These are phyloP conservation scores for Loris lydekkerianus DNA, from an alignment of 2,797 vertebrate species.

Conservation along the genomic window DNA sequence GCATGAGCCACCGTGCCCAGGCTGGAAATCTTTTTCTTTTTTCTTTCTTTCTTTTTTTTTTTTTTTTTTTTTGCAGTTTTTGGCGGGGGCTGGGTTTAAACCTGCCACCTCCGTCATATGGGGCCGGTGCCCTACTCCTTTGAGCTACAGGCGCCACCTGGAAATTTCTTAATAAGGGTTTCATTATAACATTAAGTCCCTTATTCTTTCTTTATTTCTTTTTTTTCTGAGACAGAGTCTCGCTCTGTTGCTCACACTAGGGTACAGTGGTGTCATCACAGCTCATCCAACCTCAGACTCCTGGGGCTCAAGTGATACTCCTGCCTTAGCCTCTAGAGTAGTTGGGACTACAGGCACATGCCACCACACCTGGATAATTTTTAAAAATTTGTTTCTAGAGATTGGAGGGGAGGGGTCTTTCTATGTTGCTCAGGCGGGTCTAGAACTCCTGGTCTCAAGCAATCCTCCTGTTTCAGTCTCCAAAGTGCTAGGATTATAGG, in stretches of 20 bases:
- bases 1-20: too few relatives aligned
- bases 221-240: background rate
- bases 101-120: too few relatives aligned
- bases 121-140: too few relatives aligned
- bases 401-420: background rate
- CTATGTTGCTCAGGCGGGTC: background rate
- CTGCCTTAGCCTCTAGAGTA: background rate
- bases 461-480: background rate
- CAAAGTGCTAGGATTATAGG: background rate
- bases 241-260: background rate
- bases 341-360: too few relatives aligned
- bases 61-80: too few relatives aligned
- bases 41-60: too few relatives aligned
- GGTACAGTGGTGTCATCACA: background rate
- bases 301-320: background rate
- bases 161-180: conserved; percentile 26
- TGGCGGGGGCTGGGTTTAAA: too few relatives aligned
- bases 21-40: too few relatives aligned
- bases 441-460: background rate
- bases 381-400: background rate
- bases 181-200: background rate
- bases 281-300: background rate
- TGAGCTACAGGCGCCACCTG: background rate
- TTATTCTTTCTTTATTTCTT: background rate
- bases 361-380: background rate